phyloP scores from a whole-genome alignment of 2,888 invertebrate species.

The Sminthurides aquaticus region DNA sequence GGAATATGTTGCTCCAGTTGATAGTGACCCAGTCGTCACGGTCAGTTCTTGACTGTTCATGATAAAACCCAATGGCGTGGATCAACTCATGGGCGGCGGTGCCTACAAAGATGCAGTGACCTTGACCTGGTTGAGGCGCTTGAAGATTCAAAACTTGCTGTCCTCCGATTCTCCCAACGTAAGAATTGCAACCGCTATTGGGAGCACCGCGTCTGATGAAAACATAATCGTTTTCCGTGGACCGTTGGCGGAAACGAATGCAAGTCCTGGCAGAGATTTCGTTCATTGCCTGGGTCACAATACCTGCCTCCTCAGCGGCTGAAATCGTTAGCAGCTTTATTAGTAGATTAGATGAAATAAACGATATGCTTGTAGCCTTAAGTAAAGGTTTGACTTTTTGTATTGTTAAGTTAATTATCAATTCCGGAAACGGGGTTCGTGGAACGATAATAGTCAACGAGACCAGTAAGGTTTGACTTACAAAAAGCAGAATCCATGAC shows the following conservation, averaged over 20 bases:
- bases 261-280: slow-evolving; percentile 46
- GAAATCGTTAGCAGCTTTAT: neutral
- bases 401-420: neutral
- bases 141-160: slow-evolving; percentile 43
- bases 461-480: slow-evolving; percentile 43
- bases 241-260: slow-evolving; percentile 46
- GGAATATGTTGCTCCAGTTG: slow-evolving; percentile 47
- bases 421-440: neutral
- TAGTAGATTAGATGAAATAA: too few species aligned
- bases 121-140: slow-evolving; percentile 1
- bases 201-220: slow-evolving; percentile 26
- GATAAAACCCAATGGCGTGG: slow-evolving; percentile 51
- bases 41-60: slow-evolving; percentile 51
- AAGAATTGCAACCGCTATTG: slow-evolving; percentile 50
- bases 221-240: slow-evolving; percentile 27
- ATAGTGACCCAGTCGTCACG: slow-evolving; percentile 48
- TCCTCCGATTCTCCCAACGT: slow-evolving; percentile 50
- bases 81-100: slow-evolving; percentile 51
- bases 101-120: slow-evolving; percentile 48
- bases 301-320: slow-evolving; percentile 1
- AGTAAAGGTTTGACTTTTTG: too few species aligned
- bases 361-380: too few species aligned
- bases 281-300: slow-evolving; percentile 6
- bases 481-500: slow-evolving; percentile 51
- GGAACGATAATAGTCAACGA: neutral